phyloP scores from a whole-genome alignment of 92 coral and sea anemone genomes.

The Palythoa grandis region DNA sequence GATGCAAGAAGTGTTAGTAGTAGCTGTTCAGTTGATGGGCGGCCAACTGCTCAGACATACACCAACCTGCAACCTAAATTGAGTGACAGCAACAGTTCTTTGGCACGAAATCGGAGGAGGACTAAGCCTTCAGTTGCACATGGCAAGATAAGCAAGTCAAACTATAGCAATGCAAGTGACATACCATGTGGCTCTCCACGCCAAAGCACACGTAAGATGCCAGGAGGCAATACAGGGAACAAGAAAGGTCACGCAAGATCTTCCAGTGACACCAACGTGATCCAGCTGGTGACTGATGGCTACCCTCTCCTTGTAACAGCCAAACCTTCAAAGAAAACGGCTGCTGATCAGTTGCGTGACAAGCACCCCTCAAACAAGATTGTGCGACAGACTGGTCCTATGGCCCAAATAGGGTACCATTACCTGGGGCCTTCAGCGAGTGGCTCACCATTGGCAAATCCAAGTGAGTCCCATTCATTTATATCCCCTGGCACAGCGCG shows the following conservation, averaged over 20 bases:
- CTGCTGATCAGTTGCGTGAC: background rate
- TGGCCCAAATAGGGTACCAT: conserved; percentile 40
- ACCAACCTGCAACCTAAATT: conserved; percentile 66
- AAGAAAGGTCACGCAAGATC: conserved; percentile 68
- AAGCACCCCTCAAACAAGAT: conserved; percentile 22
- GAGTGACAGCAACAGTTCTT: conserved; percentile 81
- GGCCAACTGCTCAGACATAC: conserved; percentile 39
- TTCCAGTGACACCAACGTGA: conserved; percentile 79
- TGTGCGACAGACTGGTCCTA: conserved; percentile 31
- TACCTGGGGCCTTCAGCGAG: conserved; percentile 39
- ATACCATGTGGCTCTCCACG: conserved; percentile 24
- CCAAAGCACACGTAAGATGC: background rate
- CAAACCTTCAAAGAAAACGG: conserved; percentile 45
- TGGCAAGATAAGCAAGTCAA: conserved; percentile 18
- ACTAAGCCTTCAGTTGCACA: conserved; percentile 24
- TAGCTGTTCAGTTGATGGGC: conserved; percentile 70
- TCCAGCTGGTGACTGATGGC: conserved; percentile 72
- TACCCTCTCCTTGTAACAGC: conserved; percentile 85
- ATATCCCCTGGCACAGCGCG: conserved; percentile 83
- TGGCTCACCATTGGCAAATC: conserved; percentile 26
- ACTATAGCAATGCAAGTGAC: conserved; percentile 14
- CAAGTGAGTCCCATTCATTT: conserved; percentile 61
- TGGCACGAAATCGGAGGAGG: conserved; percentile 74
- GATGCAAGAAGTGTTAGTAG: conserved; percentile 63
- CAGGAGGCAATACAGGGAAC: background rate